These are phyloP conservation scores for Oreochromis grahami DNA, from an alignment of 2,797 vertebrate genomes.

Conservation along the genomic window DNA sequence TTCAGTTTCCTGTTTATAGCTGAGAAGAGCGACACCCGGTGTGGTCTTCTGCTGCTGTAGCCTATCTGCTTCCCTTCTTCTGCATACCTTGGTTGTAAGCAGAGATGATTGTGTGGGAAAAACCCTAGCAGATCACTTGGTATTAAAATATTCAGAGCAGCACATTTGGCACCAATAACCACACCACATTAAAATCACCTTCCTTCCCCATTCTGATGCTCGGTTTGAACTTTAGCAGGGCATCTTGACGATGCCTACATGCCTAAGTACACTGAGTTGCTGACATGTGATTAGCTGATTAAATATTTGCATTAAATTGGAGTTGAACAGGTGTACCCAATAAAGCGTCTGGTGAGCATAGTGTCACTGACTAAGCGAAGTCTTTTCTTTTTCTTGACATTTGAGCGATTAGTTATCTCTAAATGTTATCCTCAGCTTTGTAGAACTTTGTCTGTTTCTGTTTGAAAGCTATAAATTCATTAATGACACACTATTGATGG, in stretches of 20 bases:
- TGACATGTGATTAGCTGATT: not conserved
- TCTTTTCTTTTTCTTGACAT: not conserved
- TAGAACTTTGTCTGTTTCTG: not conserved
- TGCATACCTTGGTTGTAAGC: not conserved
- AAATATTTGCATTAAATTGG: not conserved
- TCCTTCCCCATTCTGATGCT: not conserved
- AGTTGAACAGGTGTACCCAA: not conserved
- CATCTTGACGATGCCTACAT: not conserved
- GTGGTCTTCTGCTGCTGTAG: not conserved
- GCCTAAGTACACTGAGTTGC: not conserved
- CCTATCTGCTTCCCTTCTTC: not conserved
- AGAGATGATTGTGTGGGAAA: not conserved
- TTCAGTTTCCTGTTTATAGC: not conserved
- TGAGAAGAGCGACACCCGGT: not conserved
- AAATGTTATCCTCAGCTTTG: not conserved
- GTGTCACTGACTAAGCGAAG: not conserved
- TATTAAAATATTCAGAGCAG: not conserved
- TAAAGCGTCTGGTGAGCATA: not conserved
- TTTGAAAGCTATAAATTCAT: not conserved
- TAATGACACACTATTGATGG: not conserved
- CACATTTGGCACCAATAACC: not conserved
- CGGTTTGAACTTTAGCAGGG: not conserved
- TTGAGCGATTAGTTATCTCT: not conserved
- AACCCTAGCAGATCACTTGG: not conserved
- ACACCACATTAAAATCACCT: not conserved